Conservation (phyloP, 2,888 invertebrate genomes). For the Leucoma salicis region DNA sequence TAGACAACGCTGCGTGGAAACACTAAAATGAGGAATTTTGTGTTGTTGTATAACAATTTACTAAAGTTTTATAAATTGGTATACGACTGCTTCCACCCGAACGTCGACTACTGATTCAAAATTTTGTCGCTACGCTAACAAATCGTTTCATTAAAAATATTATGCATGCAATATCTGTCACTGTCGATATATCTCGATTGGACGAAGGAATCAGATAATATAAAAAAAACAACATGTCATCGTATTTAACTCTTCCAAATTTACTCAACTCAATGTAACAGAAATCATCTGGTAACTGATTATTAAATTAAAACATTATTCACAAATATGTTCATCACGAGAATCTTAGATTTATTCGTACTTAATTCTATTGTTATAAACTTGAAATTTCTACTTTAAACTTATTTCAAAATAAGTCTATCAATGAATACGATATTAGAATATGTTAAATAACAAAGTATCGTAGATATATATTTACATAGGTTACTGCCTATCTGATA, state of each 20-base stretch:
- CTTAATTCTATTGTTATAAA: slow-evolving; percentile 66
- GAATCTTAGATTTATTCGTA: slow-evolving; percentile 56
- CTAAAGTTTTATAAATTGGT: slow-evolving; percentile 5
- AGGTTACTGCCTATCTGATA: slow-evolving; percentile 62
- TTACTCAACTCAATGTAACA: slow-evolving; percentile 79
- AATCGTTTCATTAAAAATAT: slow-evolving; percentile 39
- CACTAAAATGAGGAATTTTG: slow-evolving; percentile 14
- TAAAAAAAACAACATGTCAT: slow-evolving; percentile 76
- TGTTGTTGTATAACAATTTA: slow-evolving; percentile 12
- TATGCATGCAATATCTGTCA: slow-evolving; percentile 43
- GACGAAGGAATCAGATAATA: slow-evolving; percentile 55
- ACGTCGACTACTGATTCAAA: slow-evolving; percentile 45
- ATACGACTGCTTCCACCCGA: slow-evolving; percentile 27
- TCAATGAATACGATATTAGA: slow-evolving; percentile 72
- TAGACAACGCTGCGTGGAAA: slow-evolving; percentile 31
- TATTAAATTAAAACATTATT: slow-evolving; percentile 74
- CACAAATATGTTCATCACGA: slow-evolving; percentile 72
- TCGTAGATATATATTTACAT: slow-evolving; percentile 73
- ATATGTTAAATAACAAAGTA: slow-evolving; percentile 79
- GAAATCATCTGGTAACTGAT: slow-evolving; percentile 76
- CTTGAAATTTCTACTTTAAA: slow-evolving; percentile 70
- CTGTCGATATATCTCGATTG: slow-evolving; percentile 40
- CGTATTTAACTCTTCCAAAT: slow-evolving; percentile 65
- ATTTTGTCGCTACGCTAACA: slow-evolving; percentile 66
- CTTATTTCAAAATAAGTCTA: slow-evolving; percentile 76